Conservation (phyloP, 2,113 vertebrate species). For the Stegostoma tigrinum region DNA sequence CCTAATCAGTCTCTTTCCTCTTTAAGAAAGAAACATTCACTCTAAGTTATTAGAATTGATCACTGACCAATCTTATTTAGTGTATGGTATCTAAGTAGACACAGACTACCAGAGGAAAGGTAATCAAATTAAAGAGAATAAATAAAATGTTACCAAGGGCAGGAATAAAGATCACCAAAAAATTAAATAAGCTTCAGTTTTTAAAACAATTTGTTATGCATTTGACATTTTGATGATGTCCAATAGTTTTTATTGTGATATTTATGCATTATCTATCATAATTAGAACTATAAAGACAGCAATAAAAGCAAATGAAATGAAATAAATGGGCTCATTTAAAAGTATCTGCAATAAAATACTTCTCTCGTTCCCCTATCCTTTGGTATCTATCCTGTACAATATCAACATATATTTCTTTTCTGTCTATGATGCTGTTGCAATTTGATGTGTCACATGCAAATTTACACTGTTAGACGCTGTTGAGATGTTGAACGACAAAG, state of each 20-base stretch:
- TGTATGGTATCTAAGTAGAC: neutral
- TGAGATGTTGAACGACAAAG: neutral
- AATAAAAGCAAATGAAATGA: neutral
- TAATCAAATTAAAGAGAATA: conserved; percentile 1
- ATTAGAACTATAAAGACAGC: neutral
- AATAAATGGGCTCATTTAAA: neutral
- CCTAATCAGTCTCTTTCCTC: neutral
- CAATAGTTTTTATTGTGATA: neutral
- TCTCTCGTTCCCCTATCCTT: no score
- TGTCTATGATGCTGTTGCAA: neutral
- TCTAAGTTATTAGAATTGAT: neutral
- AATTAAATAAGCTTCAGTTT: neutral
- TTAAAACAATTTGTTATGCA: neutral
- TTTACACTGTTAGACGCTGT: neutral
- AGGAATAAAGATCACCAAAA: neutral
- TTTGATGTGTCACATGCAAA: neutral
- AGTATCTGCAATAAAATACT: neutral
- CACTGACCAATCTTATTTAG: neutral
- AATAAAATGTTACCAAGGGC: neutral
- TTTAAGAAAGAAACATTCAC: conserved; percentile 3
- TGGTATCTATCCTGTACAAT: neutral
- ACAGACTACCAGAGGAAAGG: neutral
- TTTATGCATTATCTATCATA: neutral
- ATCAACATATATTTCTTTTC: neutral
- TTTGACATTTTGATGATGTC: neutral